phyloP scores from a whole-genome alignment of 2,888 invertebrate genomes.

The Netelia melanura region DNA sequence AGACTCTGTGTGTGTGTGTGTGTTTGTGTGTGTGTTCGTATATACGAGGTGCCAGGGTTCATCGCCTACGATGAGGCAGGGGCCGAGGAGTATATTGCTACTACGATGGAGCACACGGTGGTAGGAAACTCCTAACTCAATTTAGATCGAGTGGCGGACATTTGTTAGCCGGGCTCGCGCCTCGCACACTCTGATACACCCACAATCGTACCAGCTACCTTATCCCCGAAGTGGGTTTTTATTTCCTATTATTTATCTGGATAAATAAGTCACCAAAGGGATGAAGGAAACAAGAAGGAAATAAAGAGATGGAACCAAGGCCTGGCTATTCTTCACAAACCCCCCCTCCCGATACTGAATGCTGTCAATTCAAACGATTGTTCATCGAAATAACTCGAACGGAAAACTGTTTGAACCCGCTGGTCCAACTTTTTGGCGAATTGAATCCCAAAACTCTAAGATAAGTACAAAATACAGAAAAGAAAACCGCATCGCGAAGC shows the following conservation, averaged over 20 bases:
- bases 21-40: constrained; percentile 33
- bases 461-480: not conserved
- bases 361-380: constrained; percentile 39
- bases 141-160: constrained; percentile 85
- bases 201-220: constrained; percentile 70
- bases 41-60: constrained; percentile 71
- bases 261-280: constrained; percentile 80
- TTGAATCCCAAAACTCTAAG: no score
- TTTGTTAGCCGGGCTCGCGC: constrained; percentile 82
- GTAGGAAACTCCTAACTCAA: constrained; percentile 83
- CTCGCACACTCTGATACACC: constrained; percentile 68
- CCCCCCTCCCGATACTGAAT: constrained; percentile 24
- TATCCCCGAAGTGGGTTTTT: constrained; percentile 78
- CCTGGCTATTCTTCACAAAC: not conserved
- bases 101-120: constrained; percentile 61
- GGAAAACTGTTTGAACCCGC: not conserved
- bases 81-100: constrained; percentile 67
- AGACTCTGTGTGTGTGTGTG: constrained; percentile 13
- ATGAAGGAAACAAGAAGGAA: constrained; percentile 58
- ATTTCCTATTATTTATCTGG: constrained; percentile 84
- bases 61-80: constrained; percentile 71
- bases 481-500: not conserved
- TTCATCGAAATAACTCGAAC: not conserved
- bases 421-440: no score
- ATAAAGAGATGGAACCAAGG: constrained; percentile 45